phyloP scores from a whole-genome alignment of 1,140 invertebrate species.

The Reticulitermes speratus region DNA sequence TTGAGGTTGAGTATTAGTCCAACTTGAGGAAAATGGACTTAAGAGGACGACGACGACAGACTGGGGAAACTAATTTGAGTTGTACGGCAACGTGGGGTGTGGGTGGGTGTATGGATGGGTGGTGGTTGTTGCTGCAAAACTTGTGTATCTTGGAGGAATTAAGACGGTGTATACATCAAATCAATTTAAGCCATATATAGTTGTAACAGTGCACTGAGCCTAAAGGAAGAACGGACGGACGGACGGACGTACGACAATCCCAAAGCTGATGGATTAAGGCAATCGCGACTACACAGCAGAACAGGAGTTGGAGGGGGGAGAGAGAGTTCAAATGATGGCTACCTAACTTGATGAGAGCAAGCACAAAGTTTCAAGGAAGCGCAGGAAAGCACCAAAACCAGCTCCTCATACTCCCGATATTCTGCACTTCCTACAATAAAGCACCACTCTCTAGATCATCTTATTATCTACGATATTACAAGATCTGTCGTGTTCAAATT shows the following conservation, averaged over 20 bases:
- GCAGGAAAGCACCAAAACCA: background rate
- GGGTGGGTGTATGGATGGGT: background rate
- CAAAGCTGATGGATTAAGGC: slow-evolving; percentile 14
- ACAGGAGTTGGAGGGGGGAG: background rate
- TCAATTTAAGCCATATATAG: slow-evolving; percentile 28
- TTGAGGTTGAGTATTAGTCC: background rate
- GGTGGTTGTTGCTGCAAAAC: slow-evolving; percentile 22
- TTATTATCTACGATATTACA: background rate
- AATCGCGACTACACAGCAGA: slow-evolving; percentile 8
- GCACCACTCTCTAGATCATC: background rate
- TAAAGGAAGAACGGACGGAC: background rate
- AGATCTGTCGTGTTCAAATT: background rate
- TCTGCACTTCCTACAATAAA: background rate
- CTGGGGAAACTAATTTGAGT: slow-evolving; percentile 1
- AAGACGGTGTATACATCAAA: slow-evolving; percentile 30
- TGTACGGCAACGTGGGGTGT: background rate
- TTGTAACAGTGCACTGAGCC: background rate
- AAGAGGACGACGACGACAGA: background rate
- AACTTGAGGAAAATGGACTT: slow-evolving; percentile 16
- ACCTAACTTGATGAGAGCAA: slow-evolving; percentile 18
- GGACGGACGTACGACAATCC: background rate
- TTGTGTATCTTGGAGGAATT: slow-evolving; percentile 27
- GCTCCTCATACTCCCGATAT: background rate
- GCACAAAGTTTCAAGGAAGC: background rate
- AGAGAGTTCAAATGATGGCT: background rate